phyloP scores from a whole-genome alignment of 2,797 vertebrate species.

The Hippopotamyrus pictus region DNA sequence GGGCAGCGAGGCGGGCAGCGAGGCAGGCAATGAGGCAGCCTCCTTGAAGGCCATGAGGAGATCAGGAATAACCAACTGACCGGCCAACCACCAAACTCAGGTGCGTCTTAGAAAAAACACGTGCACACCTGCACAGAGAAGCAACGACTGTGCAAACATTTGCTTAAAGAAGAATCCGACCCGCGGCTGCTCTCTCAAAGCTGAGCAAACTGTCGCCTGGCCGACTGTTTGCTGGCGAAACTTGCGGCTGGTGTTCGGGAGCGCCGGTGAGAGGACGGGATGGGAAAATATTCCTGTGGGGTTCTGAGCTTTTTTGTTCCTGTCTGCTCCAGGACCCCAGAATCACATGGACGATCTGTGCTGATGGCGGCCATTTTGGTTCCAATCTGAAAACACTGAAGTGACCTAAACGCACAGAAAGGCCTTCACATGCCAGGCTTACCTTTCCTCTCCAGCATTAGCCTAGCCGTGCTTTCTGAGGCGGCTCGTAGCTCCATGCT shows the following conservation, averaged over 20 bases:
- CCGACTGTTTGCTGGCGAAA: conserved; percentile 61
- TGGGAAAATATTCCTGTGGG: conserved; percentile 58
- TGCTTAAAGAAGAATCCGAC: conserved; percentile 46
- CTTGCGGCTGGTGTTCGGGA: conserved; percentile 52
- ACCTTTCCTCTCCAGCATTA: not conserved
- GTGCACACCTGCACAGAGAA: conserved; percentile 24
- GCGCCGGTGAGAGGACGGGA: conserved; percentile 46
- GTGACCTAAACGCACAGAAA: not conserved
- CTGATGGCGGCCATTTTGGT: not conserved
- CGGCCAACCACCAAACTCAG: conserved; percentile 16
- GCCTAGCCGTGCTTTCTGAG: not conserved
- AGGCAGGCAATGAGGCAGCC: conserved; percentile 26
- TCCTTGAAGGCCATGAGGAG: not conserved
- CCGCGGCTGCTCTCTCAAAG: conserved; percentile 45
- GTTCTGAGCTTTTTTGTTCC: conserved; percentile 49
- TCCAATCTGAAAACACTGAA: not conserved
- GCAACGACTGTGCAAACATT: conserved; percentile 52
- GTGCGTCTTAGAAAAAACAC: conserved; percentile 39
- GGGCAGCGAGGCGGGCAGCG: not conserved
- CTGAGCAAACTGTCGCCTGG: conserved; percentile 58
- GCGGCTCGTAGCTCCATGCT: not conserved
- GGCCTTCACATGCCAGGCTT: not conserved
- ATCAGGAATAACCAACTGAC: not conserved
- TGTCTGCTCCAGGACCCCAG: conserved; percentile 29
- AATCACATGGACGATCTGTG: not conserved